phyloP scores from a whole-genome alignment of 2,888 invertebrate genomes.

The Drosophila meridiana region DNA sequence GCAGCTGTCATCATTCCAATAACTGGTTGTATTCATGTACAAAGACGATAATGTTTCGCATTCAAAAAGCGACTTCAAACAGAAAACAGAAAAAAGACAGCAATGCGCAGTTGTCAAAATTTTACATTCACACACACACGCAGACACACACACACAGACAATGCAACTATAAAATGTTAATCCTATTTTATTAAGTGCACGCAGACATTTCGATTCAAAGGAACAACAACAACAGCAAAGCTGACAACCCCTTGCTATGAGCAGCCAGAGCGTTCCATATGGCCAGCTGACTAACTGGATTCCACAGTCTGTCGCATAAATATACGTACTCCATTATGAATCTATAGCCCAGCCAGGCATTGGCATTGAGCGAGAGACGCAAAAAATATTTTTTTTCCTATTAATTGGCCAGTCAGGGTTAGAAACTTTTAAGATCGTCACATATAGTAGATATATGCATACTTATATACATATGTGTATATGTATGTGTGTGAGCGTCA shows the following conservation, averaged over 20 bases:
- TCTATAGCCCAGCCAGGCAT: conserved; percentile 10
- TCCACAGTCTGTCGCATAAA: conserved; percentile 35
- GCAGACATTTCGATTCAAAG: conserved; percentile 51
- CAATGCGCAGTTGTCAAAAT: conserved; percentile 61
- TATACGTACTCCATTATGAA: conserved; percentile 29
- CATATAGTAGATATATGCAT: not conserved
- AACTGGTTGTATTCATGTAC: conserved; percentile 64
- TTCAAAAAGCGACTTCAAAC: conserved; percentile 21
- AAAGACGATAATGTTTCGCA: conserved; percentile 18
- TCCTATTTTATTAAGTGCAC: conserved; percentile 78
- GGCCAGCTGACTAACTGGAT: conserved; percentile 66
- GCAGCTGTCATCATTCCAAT: conserved; percentile 79
- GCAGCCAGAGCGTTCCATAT: conserved; percentile 22
- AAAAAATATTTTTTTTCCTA: conserved; percentile 32
- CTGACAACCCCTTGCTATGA: conserved; percentile 19
- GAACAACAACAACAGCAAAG: conserved; percentile 14
- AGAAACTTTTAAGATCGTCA: conserved; percentile 31
- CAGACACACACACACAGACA: conserved; percentile 24
- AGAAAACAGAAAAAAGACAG: conserved; percentile 22
- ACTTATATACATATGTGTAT: not conserved
- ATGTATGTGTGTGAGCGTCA: not conserved
- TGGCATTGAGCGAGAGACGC: conserved; percentile 26
- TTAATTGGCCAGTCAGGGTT: conserved; percentile 57
- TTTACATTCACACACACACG: conserved; percentile 35
- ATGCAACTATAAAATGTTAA: conserved; percentile 74